Base-by-base conservation (phyloP, 2,113 vertebrate genomes). In the Megaleporinus macrocephalus region DNA sequence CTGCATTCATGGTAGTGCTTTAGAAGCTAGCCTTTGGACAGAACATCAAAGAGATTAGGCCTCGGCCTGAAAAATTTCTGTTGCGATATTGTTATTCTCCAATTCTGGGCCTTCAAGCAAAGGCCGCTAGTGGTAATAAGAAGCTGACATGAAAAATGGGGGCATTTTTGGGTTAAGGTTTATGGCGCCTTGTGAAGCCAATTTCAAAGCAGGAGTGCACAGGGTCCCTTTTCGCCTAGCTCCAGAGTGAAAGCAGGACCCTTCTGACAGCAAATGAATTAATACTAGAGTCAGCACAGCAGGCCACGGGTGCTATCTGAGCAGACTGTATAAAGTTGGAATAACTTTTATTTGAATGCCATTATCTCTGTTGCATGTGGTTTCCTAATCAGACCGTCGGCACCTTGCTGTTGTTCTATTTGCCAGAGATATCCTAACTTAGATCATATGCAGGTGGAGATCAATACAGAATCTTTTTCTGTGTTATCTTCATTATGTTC, bases 381-480 rank as follows among this genome's bases (percentile, higher is more conserved):
- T n/a, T 29, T 61, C 1, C 62, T 33, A 78, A 47, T 36, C 9
- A 68, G 15, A 36, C 33, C 12, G 41, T 18, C 61, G 53, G 12
- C 20, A 12, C 15, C 24, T 70, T 29, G 6, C 26, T 30, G 24
- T 29, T 76, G 44, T 26, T 70, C 22, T 53, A 14, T 78, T 66
- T 36, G 22, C 1, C 26, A 69, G 14, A 78, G 63, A 27, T 63
- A 71, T n/a, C 63, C 79, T 82, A 84, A 88, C 87, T 86, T 77
- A 61, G 24, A 22, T 59, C 53, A 36, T 62, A 90, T 41, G 44
- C 78, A 72, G 49, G 41, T 53, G 84, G 81, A 82, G 63, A 89
- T 88, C 76, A 76, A 80, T 76, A 86, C 80, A 78, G 69, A 87
- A 86, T 84, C 84, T 87, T 70, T 73, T 79, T 79, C 30, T 44